Evolutionary conservation across 2,113 vertebrate genomes (phyloP).

Genomic region (Grammomys dolichurus): DNA sequence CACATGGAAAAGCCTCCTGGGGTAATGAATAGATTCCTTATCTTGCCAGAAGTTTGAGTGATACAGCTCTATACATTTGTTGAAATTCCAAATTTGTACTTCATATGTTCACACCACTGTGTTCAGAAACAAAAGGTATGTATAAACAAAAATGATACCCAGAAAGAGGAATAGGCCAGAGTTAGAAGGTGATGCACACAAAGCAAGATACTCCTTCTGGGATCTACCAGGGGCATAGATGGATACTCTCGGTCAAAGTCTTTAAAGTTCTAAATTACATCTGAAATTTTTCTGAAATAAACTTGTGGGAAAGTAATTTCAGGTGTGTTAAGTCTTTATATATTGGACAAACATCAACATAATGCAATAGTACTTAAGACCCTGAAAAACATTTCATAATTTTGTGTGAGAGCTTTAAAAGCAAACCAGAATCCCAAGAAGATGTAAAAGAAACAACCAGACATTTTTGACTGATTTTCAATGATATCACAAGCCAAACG

Average conservation of each 20-base stretch:
- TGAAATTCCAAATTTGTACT: not conserved
- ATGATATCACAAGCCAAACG: not conserved
- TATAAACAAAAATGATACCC: not conserved
- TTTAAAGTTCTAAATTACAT: not conserved
- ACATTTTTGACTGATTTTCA: constrained; percentile 23
- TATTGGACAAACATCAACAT: not conserved
- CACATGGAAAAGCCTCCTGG: not conserved
- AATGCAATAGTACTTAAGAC: constrained; percentile 26
- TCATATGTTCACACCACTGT: not conserved
- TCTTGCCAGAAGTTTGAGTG: not conserved
- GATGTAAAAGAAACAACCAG: not conserved
- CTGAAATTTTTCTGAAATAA: constrained; percentile 21
- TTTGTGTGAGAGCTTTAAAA: constrained; percentile 33
- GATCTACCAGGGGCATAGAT: not conserved
- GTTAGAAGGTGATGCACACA: not conserved
- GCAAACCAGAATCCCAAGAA: constrained; percentile 5
- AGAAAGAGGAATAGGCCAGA: not conserved
- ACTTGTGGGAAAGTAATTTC: constrained; percentile 21
- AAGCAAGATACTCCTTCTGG: not conserved
- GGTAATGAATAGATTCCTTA: not conserved
- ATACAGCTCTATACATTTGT: not conserved
- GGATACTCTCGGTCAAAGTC: not conserved
- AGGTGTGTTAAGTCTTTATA: not conserved
- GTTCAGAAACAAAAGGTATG: not conserved
- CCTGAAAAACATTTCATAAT: not conserved